These are phyloP conservation scores for Poecile montanus DNA, from an alignment of 2,797 vertebrate species.

Conservation along the genomic window DNA sequence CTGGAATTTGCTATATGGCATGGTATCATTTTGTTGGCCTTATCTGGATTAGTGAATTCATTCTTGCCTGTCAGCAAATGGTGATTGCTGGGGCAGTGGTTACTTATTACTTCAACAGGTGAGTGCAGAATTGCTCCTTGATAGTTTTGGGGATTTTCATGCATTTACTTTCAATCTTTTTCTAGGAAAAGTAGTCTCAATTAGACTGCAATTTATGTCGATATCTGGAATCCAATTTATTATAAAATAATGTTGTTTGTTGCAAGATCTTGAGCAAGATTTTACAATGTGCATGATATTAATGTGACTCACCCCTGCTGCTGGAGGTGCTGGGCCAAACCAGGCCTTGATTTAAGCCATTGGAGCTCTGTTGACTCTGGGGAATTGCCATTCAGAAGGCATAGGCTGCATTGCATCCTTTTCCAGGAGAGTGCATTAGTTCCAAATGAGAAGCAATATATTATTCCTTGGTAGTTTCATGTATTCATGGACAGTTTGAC, in stretches of 20 bases:
- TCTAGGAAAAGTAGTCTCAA: background rate
- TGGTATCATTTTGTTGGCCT: constrained; percentile 83
- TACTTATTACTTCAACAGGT: constrained; percentile 80
- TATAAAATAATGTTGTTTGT: background rate
- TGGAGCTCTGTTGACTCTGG: background rate
- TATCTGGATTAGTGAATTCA: constrained; percentile 82
- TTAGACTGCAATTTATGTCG: background rate
- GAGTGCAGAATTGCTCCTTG: constrained; percentile 1
- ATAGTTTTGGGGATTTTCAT: background rate
- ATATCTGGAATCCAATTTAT: background rate
- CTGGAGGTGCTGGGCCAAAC: background rate
- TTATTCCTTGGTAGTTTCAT: background rate
- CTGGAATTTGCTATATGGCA: constrained; percentile 77
- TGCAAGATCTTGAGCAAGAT: background rate
- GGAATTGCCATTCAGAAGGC: background rate
- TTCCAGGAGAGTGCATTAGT: background rate
- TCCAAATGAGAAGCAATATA: background rate
- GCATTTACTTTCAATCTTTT: background rate
- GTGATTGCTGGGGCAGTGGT: constrained; percentile 74
- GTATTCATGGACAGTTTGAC: background rate
- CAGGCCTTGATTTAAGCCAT: background rate
- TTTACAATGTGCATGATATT: background rate
- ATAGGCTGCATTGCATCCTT: background rate
- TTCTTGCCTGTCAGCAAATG: constrained; percentile 81
- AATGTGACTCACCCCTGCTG: background rate